These are phyloP conservation scores for Solenopsis fugax DNA, from an alignment of 1,140 invertebrate species.

Conservation along the genomic window DNA sequence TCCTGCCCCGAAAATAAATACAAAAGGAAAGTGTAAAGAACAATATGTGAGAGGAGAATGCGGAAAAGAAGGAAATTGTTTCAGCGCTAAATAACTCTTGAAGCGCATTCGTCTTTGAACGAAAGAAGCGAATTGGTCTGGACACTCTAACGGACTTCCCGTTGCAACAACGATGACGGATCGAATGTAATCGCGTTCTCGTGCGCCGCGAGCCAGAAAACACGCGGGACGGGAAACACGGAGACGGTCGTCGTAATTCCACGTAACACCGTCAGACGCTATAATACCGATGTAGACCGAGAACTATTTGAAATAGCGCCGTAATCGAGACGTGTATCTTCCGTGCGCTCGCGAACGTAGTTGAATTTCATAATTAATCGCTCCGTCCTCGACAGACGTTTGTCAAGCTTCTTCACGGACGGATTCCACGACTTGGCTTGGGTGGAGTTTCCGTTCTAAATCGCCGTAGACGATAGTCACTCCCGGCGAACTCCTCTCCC, in stretches of 20 bases:
- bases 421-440: slow-evolving; percentile 27
- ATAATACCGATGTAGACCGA: slow-evolving; percentile 37
- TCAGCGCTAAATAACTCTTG: neutral
- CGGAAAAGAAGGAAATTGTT: slow-evolving; percentile 8
- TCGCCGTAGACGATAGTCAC: slow-evolving; percentile 31
- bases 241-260: slow-evolving; percentile 53
- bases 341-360: slow-evolving; percentile 23
- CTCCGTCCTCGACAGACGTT: slow-evolving; percentile 43
- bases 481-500: neutral
- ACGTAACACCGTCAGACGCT: slow-evolving; percentile 46
- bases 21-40: neutral
- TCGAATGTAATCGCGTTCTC: slow-evolving; percentile 65
- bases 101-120: slow-evolving; percentile 33
- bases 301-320: slow-evolving; percentile 26
- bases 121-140: slow-evolving; percentile 19
- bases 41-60: neutral
- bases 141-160: slow-evolving; percentile 26
- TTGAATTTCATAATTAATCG: slow-evolving; percentile 62
- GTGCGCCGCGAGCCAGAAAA: slow-evolving; percentile 58
- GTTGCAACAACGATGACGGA: slow-evolving; percentile 58
- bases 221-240: slow-evolving; percentile 56
- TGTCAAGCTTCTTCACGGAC: slow-evolving; percentile 46
- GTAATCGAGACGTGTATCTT: slow-evolving; percentile 50
- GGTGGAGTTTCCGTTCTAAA: slow-evolving; percentile 49
- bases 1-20: neutral